Evolutionary conservation across 2,888 invertebrate species (phyloP), one percentile per base, ranked within the genome.

Genomic region (Aethes cnicana): DNA sequence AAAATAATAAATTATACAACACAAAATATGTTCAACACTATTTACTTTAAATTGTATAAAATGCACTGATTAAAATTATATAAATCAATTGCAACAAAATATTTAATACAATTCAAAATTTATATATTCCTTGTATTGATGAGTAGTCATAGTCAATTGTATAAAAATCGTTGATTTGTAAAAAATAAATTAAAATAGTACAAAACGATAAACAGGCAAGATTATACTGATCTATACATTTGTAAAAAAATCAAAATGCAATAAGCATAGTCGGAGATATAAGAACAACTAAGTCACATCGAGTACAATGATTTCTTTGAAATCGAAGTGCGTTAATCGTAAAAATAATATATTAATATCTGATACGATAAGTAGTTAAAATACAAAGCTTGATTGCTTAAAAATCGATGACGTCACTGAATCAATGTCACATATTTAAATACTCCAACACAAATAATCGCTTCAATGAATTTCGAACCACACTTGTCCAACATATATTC

Each of bases 1-100:
- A 81, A 81, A 77, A 77, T 64, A 80, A 84, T 84, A 86, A 86
- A 84, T 85, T 84, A 86, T 72, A 80, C 80, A 86, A 86, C 78
- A 81, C 72, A 77, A 81, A 81, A 57, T 59, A 62, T 68, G 66
- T 58, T 58, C 55, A 64, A 59, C 54, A 61, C 58, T 56, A 63
- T 58, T 63, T 61, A 64, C 57, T 63, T 66, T 68, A 67, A 62
- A 63, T 63, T 64, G 64, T 63, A 68, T 69, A 76, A 69, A 68
- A 69, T 70, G 65, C 67, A 67, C 52, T 39, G 59, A 62, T 63
- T 62, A 52, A 60, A 63, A 58, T 53, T 61, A 60, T 62, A 64
- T 61, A 62, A 55, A 61, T 49, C 60, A 52, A 56, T 21, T 39
- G 32, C 35, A 53, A 44, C 30, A 9, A 11, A 44, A 30, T n/a